These are phyloP conservation scores for Notodonta dromedarius DNA, from an alignment of 2,888 invertebrate genomes.

Conservation along the genomic window DNA sequence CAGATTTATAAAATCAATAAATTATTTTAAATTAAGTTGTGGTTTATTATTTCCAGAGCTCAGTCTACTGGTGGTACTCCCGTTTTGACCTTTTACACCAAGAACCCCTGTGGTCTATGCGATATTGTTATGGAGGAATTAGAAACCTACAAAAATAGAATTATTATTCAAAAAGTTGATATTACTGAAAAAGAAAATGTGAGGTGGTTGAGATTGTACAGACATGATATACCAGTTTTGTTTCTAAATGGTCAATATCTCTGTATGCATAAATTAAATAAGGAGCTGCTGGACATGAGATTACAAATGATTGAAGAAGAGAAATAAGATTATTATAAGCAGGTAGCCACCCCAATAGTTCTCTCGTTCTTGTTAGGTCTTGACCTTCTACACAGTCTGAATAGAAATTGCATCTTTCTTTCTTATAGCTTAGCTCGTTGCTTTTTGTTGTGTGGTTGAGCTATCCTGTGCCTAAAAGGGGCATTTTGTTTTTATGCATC, in stretches of 20 bases:
- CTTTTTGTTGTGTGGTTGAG: too few relatives aligned
- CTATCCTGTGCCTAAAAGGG: too few relatives aligned
- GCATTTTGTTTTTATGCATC: too few relatives aligned
- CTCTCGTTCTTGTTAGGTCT: too few relatives aligned
- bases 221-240: slow-evolving; percentile 94
- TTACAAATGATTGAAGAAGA: slow-evolving; percentile 70
- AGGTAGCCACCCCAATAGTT: neutral
- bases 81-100: slow-evolving; percentile 91
- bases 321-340: slow-evolving; percentile 16
- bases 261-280: slow-evolving; percentile 89
- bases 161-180: slow-evolving; percentile 89
- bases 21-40: slow-evolving; percentile 39
- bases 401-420: too few relatives aligned
- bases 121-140: slow-evolving; percentile 90
- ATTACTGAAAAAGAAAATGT: slow-evolving; percentile 90
- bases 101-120: slow-evolving; percentile 92
- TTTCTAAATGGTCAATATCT: slow-evolving; percentile 93
- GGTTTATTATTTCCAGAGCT: slow-evolving; percentile 65
- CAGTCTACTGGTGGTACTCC: slow-evolving; percentile 79
- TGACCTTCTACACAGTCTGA: too few relatives aligned
- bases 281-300: slow-evolving; percentile 79
- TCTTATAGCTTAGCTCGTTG: too few relatives aligned
- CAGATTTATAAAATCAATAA: slow-evolving; percentile 44
- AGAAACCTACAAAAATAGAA: slow-evolving; percentile 83
- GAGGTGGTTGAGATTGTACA: slow-evolving; percentile 89